Conservation (phyloP, 2,113 vertebrate genomes). For the Oenanthe oenanthe region DNA sequence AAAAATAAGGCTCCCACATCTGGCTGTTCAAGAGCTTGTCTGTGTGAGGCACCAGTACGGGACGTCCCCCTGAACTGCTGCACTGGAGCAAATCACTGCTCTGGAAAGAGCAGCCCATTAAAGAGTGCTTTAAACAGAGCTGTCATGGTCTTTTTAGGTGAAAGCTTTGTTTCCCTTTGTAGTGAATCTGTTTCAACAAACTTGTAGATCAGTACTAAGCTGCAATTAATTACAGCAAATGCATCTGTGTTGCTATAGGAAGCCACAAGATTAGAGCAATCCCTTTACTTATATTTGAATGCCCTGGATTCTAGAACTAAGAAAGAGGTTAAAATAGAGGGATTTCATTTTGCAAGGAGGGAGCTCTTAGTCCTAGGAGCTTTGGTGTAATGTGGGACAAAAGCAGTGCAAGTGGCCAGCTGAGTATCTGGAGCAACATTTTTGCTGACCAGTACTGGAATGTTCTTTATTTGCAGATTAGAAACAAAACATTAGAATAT, state of each 20-base stretch:
- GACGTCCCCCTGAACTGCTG: not conserved
- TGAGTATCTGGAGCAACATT: not conserved
- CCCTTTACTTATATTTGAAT: not conserved
- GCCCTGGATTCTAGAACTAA: not conserved
- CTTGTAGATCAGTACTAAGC: not conserved
- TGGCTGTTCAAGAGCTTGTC: not conserved
- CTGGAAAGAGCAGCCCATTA: not conserved
- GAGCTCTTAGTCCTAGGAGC: not conserved
- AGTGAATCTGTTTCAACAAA: not conserved
- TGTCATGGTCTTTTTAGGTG: not conserved
- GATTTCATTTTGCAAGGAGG: not conserved
- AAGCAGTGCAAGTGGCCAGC: not conserved
- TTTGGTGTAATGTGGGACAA: not conserved
- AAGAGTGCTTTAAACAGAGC: not conserved
- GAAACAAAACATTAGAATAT: not conserved
- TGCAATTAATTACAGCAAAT: not conserved
- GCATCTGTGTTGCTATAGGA: not conserved
- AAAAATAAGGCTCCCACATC: not conserved
- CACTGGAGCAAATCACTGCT: not conserved
- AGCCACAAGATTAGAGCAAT: not conserved
- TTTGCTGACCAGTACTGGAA: not conserved
- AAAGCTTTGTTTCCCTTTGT: not conserved
- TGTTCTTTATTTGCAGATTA: not conserved
- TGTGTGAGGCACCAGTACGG: fast-evolving
- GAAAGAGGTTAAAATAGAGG: not conserved